Conservation (phyloP, 2,113 vertebrate species). For the Herpetotheres cachinnans region DNA sequence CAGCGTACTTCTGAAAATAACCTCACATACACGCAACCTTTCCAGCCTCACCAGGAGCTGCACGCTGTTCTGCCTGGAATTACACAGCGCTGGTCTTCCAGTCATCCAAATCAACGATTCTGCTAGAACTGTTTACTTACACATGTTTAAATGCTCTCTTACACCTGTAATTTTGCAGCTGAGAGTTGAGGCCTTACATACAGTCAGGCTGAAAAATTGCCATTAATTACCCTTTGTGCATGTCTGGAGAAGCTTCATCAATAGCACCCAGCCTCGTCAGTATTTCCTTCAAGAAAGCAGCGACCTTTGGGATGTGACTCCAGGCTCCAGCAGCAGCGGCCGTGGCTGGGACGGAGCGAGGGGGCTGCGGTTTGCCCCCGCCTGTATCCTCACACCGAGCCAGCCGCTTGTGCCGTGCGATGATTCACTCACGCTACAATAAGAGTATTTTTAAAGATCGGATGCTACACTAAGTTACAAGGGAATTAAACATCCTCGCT, state of each 20-base stretch:
- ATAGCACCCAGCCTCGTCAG: rapidly evolving
- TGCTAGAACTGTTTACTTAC: neutral
- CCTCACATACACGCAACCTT: rapidly evolving
- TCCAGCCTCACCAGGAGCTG: neutral
- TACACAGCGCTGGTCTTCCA: neutral
- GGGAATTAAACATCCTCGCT: neutral
- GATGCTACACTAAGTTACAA: rapidly evolving
- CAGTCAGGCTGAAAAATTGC: neutral
- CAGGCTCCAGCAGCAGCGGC: too few relatives aligned
- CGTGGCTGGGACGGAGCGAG: too few relatives aligned
- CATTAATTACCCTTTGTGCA: too few relatives aligned
- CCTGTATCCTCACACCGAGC: too few relatives aligned
- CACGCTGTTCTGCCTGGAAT: rapidly evolving
- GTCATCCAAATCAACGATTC: rapidly evolving
- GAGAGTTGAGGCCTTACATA: neutral
- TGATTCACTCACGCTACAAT: too few relatives aligned
- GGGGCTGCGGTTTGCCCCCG: too few relatives aligned
- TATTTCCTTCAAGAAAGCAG: rapidly evolving
- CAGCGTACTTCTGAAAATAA: neutral
- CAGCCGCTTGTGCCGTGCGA: too few relatives aligned
- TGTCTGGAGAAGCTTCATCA: neutral
- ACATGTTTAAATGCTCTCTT: neutral
- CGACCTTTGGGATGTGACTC: rapidly evolving
- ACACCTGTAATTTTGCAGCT: neutral
- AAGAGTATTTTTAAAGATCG: too few relatives aligned